Evolutionary conservation across 1,140 invertebrate species (phyloP).

Genomic region (Aricia agestis): DNA sequence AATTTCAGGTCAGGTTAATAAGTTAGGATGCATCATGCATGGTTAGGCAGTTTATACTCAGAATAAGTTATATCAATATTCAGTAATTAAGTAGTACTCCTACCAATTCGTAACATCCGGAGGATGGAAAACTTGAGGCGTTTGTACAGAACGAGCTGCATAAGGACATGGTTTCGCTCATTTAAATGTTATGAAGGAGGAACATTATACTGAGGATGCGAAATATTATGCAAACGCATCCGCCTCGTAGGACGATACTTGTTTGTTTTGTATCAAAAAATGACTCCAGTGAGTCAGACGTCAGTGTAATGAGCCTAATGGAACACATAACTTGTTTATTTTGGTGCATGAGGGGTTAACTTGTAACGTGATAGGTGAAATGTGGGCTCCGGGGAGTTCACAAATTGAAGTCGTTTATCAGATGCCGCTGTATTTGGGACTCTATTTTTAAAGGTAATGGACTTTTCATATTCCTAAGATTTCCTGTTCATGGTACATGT

Average conservation of each 20-base stretch:
- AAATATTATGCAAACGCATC: constrained; percentile 12
- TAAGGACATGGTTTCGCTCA: constrained; percentile 1
- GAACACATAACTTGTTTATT: constrained; percentile 3
- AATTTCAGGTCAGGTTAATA: no score
- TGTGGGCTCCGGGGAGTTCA: background rate
- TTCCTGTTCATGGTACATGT: no score
- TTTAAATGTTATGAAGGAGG: constrained; percentile 6
- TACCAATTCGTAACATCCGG: constrained; percentile 4
- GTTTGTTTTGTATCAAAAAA: constrained; percentile 4
- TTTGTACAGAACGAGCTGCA: background rate
- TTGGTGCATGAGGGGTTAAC: background rate
- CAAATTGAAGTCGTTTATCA: background rate
- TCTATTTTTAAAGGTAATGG: background rate
- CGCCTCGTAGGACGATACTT: background rate
- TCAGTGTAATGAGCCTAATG: constrained; percentile 2
- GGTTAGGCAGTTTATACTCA: background rate
- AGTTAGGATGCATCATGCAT: background rate
- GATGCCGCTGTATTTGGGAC: background rate
- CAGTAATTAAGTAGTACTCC: background rate
- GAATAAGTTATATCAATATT: background rate
- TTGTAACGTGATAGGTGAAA: background rate
- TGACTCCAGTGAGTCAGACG: background rate
- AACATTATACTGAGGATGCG: background rate
- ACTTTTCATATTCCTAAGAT: background rate
- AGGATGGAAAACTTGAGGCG: background rate